Base-by-base conservation (phyloP, 2,113 vertebrate species). In the Clarias batrachus region DNA sequence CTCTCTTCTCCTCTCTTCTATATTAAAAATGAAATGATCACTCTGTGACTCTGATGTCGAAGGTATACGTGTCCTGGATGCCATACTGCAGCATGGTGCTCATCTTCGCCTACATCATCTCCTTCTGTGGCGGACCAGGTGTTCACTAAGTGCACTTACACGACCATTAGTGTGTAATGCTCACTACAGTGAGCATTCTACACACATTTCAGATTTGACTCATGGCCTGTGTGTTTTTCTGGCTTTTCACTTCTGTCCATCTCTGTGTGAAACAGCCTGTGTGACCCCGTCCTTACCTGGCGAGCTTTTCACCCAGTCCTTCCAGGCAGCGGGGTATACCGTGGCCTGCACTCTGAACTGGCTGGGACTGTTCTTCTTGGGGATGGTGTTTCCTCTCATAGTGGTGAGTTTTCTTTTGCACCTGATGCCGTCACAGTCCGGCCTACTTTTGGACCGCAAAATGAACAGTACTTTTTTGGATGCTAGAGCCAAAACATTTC, bases 1-100 rank as follows among this genome's bases (percentile, higher is more conserved):
- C 4, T 48, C 59, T 17, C 13, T 4, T 16, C 68, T 19, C 41
- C 3, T 12, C 25, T 41, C 78, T 0, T 37, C 21, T 0, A 16
- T 23, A 1, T 41, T 9, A 2, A 17, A 27, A 14, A 57, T 8
- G 27, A 23, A 30, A 60, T 88, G 60, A 62, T 4, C 30, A 82
- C 74, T 48, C 52, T 81, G 56, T 82, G 2, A 27, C 70, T 89
- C 41, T 88, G 73, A 17, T 89, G 86, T 82, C 81, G 48, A 79
- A 97, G 96, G 90, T 81, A 17, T 60, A 83, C 0, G 86, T 94
- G 65, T 91, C 81, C 19, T 97, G 96, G 96, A 90, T 96, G 90
- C 93, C 95, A 1, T 96, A 96, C 87, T 96, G 94, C 92, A 96
- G 95, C 91, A 94, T 95, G 91, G 91, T 83, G 14, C 92, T 96